phyloP scores from a whole-genome alignment of 2,113 vertebrate genomes.

The Pungitius pungitius region DNA sequence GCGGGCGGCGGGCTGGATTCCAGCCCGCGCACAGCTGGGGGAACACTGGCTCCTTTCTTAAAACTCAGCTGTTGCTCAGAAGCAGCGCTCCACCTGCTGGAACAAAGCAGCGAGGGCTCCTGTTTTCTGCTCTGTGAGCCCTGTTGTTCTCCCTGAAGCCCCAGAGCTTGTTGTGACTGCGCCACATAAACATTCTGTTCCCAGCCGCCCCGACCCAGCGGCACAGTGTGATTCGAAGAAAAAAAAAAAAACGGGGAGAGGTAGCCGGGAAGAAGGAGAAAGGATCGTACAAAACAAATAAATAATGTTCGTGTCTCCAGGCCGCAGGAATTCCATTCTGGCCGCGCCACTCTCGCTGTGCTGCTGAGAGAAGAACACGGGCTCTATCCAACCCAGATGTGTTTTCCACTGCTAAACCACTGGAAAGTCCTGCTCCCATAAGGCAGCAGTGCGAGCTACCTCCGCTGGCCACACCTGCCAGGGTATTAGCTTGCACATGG shows the following conservation, averaged over 20 bases:
- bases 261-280: constrained; percentile 76
- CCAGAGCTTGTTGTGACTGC: constrained; percentile 49
- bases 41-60: constrained; percentile 45
- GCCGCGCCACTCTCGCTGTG: constrained; percentile 82
- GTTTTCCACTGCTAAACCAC: constrained; percentile 77
- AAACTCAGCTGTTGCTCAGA: constrained; percentile 40
- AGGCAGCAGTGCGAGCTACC: constrained; percentile 47
- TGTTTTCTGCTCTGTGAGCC: constrained; percentile 53
- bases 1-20: constrained; percentile 38
- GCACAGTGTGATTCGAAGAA: constrained; percentile 78
- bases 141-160: constrained; percentile 64
- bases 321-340: constrained; percentile 92
- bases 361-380: constrained; percentile 84
- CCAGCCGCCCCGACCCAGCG: constrained; percentile 78
- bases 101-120: constrained; percentile 44
- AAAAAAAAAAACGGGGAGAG: constrained; percentile 77
- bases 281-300: constrained; percentile 87
- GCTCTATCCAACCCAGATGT: constrained; percentile 91
- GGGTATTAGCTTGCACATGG: constrained; percentile 66
- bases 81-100: constrained; percentile 78
- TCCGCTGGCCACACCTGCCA: constrained; percentile 69
- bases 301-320: constrained; percentile 89
- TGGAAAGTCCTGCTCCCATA: constrained; percentile 65
- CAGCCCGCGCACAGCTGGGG: constrained; percentile 49
- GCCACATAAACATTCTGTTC: constrained; percentile 92